Evolutionary conservation across 2,113 vertebrate genomes (phyloP), one percentile per base, ranked within the genome.

Genomic region (Stegastes partitus): DNA sequence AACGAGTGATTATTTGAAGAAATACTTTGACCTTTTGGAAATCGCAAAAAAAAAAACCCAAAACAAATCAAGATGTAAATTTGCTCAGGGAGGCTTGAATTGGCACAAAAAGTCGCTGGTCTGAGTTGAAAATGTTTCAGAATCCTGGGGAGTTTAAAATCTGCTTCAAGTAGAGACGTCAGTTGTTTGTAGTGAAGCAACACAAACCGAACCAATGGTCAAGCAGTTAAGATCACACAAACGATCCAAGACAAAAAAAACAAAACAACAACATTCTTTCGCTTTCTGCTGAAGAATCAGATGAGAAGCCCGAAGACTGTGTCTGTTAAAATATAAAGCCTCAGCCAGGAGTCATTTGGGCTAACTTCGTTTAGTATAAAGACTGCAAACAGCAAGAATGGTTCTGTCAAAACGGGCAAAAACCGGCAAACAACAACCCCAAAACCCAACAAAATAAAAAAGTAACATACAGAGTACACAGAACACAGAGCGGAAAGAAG

Each of bases 341-440:
- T 5, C 11, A 44, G 34, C 3, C 11, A 49, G 47, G 47, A 49
- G 47, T 49, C 47, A 49, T 6, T 49, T 49, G 6, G 3, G 5
- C 42, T 16, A 64, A 47, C 26, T 23, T 54, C 55, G 18, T 26
- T 56, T 42, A 68, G 34, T 16, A 59, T 53, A 59, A 21, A 26
- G 34, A 25, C 21, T 31, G 6, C 11, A 70, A 44, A 62, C 14
- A 23, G 11, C 10, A 7, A 3, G 2, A 55, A 47, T 51, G 55
- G 28, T 50, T 49, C 55, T 28, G 15, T 26, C 18, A 44, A 45
- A 45, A 11, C 22, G 28, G 42, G 21, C 26, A 47, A 31, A 58
- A n/a, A 0, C 19, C 47, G 37, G 19, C 10, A 47, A 28, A 21
- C 18, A 51, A 55, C 55, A 56, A 4, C 28, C 54, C 21, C 62